Percentiles rank a stretch among this genome's conserved stretches.
Evolutionary conservation across 2,888 invertebrate species (phyloP).

Genomic region (Erpobdella octoculata): DNA sequence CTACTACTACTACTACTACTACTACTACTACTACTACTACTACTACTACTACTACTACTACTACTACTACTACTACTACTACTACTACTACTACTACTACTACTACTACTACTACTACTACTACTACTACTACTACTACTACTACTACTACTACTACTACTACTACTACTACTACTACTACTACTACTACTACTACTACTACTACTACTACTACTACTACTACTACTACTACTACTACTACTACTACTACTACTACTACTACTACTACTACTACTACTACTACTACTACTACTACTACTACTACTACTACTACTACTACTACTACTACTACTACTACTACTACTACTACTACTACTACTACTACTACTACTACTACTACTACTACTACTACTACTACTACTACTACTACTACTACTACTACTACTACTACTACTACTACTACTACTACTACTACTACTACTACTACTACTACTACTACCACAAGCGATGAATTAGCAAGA

Average conservation of each 20-base stretch:
- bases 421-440: slow-evolving; percentile 23
- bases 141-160: slow-evolving; percentile 21
- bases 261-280: slow-evolving; percentile 15
- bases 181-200: slow-evolving; percentile 20
- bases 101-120: slow-evolving; percentile 25
- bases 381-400: slow-evolving; percentile 20
- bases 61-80: slow-evolving; percentile 25
- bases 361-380: slow-evolving; percentile 13
- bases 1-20: slow-evolving; percentile 25
- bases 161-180: slow-evolving; percentile 20
- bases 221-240: not conserved
- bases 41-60: slow-evolving; percentile 25
- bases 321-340: not conserved
- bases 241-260: not conserved
- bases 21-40: slow-evolving; percentile 24
- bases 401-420: slow-evolving; percentile 19
- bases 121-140: slow-evolving; percentile 24
- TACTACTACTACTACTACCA: slow-evolving; percentile 23
- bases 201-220: slow-evolving; percentile 7
- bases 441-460: slow-evolving; percentile 23
- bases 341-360: slow-evolving; percentile 18
- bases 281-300: slow-evolving; percentile 12
- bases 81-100: slow-evolving; percentile 24
- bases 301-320: slow-evolving; percentile 14
- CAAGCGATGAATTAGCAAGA: too few species aligned